Evolutionary conservation across 2,797 vertebrate genomes (phyloP), one percentile per base, ranked within the genome.

Genomic region (Pipistrellus kuhlii): DNA sequence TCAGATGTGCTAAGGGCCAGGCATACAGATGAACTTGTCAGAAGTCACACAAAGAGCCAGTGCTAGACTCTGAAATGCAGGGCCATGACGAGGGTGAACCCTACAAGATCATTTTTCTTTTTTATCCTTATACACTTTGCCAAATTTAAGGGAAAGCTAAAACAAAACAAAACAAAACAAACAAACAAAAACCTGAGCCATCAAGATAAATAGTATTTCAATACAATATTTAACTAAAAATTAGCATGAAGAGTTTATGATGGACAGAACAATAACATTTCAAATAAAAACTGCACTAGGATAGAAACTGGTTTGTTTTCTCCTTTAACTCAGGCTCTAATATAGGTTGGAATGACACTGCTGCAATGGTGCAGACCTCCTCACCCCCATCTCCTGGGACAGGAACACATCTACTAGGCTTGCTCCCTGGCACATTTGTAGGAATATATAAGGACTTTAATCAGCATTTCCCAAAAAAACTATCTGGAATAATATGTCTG

Each of bases 1-100:
- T 93, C 68, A 62, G 35, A 14, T 69, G 10, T 72, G 59, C 12
- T 48, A 72, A 90, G 23, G 30, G 83, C 41, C 75, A 69, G n/a
- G 95, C 78, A 91, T 85, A 66, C 30, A 83, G n/a, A 76, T 72
- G 32, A 81, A 51, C 17, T 83, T 68, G n/a, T 41, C 32, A 88
- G 51, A 90, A 84, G 7, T 88, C 41, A 85, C 0, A 30, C 5
- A 66, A n/a, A 64, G 11, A 48, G 0, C 2, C 32, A 76, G 13
- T 7, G 15, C 32, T 83, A 5, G 10, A 38, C 89, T 94, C 46
- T 68, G 64, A 83, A 94, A 76, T 44, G 6, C 12, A 86, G 30
- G 32, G 8, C 62, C 14, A 44, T 27, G 11, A 9, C 20, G 68
- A 69, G 2, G 14, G 15, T 20, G 64, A 71, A 73, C 8, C 21